Evolutionary conservation across 1,140 invertebrate genomes (phyloP).

Genomic region (Mactra quadrangularis): DNA sequence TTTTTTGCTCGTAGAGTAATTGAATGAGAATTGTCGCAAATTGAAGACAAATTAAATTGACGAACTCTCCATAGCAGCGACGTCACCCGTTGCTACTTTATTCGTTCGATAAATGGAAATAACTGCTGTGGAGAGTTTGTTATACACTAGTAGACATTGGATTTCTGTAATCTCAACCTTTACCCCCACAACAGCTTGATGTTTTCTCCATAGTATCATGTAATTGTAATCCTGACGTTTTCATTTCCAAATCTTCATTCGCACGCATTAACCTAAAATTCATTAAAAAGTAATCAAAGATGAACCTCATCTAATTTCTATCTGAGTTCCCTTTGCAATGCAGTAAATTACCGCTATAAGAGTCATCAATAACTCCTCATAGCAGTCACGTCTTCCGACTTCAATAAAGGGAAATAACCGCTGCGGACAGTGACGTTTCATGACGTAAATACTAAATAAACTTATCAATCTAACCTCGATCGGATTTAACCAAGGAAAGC

Average conservation of each 20-base stretch:
- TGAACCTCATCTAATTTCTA: neutral
- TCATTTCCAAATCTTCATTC: conserved; percentile 85
- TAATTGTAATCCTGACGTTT: conserved; percentile 81
- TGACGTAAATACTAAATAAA: too few species aligned
- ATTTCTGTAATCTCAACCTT: too few species aligned
- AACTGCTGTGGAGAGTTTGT: too few species aligned
- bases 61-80: neutral
- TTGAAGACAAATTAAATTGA: neutral
- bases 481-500: too few species aligned
- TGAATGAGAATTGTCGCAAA: neutral
- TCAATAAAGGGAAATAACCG: too few species aligned
- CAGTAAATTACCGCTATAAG: neutral
- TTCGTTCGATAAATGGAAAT: too few species aligned
- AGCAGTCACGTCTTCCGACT: too few species aligned
- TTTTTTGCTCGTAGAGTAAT: neutral
- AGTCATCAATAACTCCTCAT: too few species aligned
- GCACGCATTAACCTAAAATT: conserved; percentile 84
- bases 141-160: too few species aligned
- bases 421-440: too few species aligned
- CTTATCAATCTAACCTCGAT: too few species aligned
- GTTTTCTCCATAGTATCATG: conserved; percentile 65
- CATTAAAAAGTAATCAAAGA: neutral
- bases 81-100: too few species aligned
- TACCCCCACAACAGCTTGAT: conserved; percentile 72
- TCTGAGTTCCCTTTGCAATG: neutral